A percentile compares a stretch with the other conserved stretches of the same genome.
These are phyloP conservation scores for Mustela nigripes DNA, from an alignment of 2,113 vertebrate genomes.

Conservation along the genomic window DNA sequence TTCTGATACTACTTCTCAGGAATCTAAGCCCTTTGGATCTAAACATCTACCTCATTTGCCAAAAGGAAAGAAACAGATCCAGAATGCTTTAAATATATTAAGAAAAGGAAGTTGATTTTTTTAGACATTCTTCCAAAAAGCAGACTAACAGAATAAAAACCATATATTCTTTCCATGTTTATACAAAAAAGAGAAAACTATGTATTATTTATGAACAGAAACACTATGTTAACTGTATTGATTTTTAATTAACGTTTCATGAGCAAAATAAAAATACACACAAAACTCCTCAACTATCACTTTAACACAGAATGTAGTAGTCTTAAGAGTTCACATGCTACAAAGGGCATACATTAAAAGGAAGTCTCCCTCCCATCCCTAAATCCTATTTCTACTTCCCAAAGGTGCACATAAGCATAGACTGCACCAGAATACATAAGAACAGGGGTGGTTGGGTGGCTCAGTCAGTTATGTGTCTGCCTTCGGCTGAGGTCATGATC, in stretches of 20 bases:
- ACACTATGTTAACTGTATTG: not conserved
- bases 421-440: not conserved
- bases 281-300: not conserved
- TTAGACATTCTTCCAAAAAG: constrained; percentile 2
- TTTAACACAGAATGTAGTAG: constrained; percentile 2
- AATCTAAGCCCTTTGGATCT: not conserved
- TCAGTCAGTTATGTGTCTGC: not conserved
- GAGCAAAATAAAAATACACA: constrained; percentile 4
- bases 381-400: constrained; percentile 11
- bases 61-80: not conserved
- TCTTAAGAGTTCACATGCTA: not conserved
- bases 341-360: not conserved
- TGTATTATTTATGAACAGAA: not conserved
- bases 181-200: not conserved
- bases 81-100: constrained; percentile 19
- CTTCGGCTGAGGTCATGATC: not conserved
- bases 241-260: not conserved
- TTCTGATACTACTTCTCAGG: constrained; percentile 38
- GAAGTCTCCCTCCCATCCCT: not conserved
- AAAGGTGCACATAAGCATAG: not conserved
- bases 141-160: not conserved
- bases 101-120: not conserved
- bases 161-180: not conserved
- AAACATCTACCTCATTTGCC: constrained; percentile 25
- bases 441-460: not conserved